A percentile compares a stretch with the other conserved stretches of the same genome.
Conservation (phyloP, 2,113 vertebrate genomes). For the Tautogolabrus adspersus region DNA sequence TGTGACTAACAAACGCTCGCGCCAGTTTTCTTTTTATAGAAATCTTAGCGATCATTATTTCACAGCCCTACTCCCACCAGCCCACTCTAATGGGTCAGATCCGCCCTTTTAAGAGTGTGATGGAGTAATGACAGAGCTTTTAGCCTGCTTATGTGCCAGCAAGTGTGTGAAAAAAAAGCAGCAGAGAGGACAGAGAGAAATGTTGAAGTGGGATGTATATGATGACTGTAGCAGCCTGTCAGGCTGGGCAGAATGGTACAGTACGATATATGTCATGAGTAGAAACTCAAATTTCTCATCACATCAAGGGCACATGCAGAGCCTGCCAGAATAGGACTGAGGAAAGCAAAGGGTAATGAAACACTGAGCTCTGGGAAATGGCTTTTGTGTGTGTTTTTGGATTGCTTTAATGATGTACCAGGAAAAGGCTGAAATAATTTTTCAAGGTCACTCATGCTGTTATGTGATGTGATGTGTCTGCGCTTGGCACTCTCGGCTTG, state of each 20-base stretch:
- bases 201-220: constrained; percentile 70
- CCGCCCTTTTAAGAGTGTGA: constrained; percentile 67
- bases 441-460: constrained; percentile 68
- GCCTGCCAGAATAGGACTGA: constrained; percentile 58
- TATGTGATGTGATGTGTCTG: constrained; percentile 17
- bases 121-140: constrained; percentile 78
- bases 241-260: constrained; percentile 28
- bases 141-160: constrained; percentile 66
- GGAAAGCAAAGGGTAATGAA: constrained; percentile 67
- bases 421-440: constrained; percentile 46
- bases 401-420: constrained; percentile 48
- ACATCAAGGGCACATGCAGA: constrained; percentile 64
- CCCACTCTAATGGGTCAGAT: constrained; percentile 75
- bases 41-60: constrained; percentile 76
- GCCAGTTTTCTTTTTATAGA: constrained; percentile 77
- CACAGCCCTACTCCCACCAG: constrained; percentile 74
- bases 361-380: constrained; percentile 60
- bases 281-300: constrained; percentile 65
- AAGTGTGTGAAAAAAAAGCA: constrained; percentile 54
- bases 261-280: constrained; percentile 19
- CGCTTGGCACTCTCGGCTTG: constrained; percentile 8
- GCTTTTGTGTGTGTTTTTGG: constrained; percentile 52
- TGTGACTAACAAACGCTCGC: constrained; percentile 73
- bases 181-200: constrained; percentile 55
- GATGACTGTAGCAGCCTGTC: constrained; percentile 46